A percentile compares a stretch with the other conserved stretches of the same genome.
These are phyloP conservation scores for Aegithalos caudatus DNA, from an alignment of 2,113 vertebrate genomes.

Conservation along the genomic window DNA sequence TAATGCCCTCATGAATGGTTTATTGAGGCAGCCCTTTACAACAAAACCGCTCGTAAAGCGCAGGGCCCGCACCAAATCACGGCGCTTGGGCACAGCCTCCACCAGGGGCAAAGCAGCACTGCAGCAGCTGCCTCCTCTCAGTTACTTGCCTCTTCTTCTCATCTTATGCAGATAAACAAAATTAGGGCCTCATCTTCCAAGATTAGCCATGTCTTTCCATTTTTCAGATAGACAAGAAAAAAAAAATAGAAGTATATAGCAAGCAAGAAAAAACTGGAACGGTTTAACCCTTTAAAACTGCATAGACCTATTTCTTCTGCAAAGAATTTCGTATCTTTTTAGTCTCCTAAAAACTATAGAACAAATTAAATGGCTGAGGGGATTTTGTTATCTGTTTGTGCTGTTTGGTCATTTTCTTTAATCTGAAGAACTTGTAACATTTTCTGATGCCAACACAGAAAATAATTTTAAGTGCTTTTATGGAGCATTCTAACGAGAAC, in stretches of 20 bases:
- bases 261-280: background rate
- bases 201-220: background rate
- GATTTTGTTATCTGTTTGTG: background rate
- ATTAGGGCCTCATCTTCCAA: background rate
- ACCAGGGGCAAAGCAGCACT: background rate
- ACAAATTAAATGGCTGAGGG: background rate
- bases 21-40: constrained; percentile 29
- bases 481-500: background rate
- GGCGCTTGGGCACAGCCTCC: background rate
- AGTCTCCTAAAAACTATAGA: background rate
- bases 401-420: background rate
- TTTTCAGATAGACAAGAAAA: background rate
- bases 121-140: background rate
- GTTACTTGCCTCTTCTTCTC: background rate
- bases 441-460: background rate
- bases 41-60: background rate
- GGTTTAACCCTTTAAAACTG: background rate
- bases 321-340: background rate
- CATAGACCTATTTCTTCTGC: background rate
- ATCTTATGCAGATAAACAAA: background rate
- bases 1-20: constrained; percentile 34
- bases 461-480: background rate
- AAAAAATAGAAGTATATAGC: background rate
- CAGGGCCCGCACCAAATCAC: background rate
- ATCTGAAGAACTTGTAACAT: background rate